Percentiles rank a stretch among this genome's conserved stretches.
Conservation (phyloP, 1,140 invertebrate species). For the Cydia pomonella region DNA sequence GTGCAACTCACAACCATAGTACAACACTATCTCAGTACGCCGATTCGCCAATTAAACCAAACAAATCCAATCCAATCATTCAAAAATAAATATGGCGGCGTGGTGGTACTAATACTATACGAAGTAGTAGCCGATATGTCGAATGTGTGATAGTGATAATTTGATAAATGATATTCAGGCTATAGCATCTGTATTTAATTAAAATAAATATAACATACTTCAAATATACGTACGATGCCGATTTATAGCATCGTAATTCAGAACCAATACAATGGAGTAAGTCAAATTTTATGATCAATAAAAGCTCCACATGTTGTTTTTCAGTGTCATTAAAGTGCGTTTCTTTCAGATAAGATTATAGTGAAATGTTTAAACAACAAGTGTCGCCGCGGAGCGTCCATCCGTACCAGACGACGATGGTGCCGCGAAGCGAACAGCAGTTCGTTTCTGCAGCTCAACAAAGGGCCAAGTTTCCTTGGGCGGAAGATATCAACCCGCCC, state of each 20-base stretch:
- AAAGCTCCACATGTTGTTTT: conserved; percentile 7
- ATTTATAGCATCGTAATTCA: background rate
- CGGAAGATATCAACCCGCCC: conserved; percentile 66
- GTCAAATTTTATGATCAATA: background rate
- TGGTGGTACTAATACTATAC: background rate
- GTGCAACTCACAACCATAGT: background rate
- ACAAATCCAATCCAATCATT: conserved; percentile 12
- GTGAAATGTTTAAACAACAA: conserved; percentile 77
- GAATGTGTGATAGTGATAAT: no score
- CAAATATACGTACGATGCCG: background rate
- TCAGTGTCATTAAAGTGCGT: background rate
- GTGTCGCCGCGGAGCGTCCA: conserved; percentile 72
- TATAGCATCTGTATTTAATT: background rate
- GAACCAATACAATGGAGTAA: background rate
- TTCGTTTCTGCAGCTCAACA: conserved; percentile 69
- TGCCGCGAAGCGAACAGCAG: conserved; percentile 73
- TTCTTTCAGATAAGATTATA: conserved; percentile 39
- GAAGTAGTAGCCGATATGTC: background rate
- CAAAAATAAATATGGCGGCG: conserved; percentile 8
- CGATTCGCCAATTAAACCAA: background rate
- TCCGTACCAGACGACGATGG: conserved; percentile 77
- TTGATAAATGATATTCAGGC: background rate
- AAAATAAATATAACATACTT: conserved; percentile 12
- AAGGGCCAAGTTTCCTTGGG: conserved; percentile 76
- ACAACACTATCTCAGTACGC: background rate